These are phyloP conservation scores for Adelosebastes latens DNA, from an alignment of 2,797 vertebrate genomes.

Conservation along the genomic window DNA sequence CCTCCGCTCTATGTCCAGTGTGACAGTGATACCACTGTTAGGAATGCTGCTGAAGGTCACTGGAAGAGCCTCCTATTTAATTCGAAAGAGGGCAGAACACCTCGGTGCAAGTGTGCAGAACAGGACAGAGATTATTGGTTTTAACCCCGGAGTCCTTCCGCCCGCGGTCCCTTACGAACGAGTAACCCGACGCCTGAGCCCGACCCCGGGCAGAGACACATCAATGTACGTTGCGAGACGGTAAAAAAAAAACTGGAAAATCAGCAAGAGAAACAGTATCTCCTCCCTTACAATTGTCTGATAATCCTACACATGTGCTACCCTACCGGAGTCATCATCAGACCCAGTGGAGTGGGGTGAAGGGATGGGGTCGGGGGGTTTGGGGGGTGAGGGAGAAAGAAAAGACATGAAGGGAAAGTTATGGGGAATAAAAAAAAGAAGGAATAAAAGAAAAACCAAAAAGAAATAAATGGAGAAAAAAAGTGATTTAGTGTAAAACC, in stretches of 20 bases:
- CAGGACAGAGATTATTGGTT: conserved; percentile 58
- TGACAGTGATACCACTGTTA: not conserved
- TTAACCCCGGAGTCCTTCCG: conserved; percentile 47
- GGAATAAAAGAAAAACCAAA: not conserved
- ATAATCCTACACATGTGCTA: conserved; percentile 71
- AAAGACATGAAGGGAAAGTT: not conserved
- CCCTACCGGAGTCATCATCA: conserved; percentile 35
- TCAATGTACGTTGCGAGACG: conserved; percentile 42
- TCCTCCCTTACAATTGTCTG: conserved; percentile 45
- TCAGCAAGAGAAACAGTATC: conserved; percentile 63
- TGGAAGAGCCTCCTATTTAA: not conserved
- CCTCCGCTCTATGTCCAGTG: not conserved
- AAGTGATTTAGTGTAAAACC: conserved; percentile 18
- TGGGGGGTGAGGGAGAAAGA: not conserved
- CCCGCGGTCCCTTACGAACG: conserved; percentile 35
- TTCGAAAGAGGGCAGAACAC: conserved; percentile 24
- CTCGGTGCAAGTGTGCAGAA: conserved; percentile 43
- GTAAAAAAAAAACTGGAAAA: conserved; percentile 63
- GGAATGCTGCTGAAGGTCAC: not conserved
- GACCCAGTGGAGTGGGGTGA: not conserved
- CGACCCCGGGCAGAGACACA: conserved; percentile 11
- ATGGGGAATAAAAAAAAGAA: not conserved
- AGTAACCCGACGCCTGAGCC: conserved; percentile 59
- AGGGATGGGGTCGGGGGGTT: fast-evolving
- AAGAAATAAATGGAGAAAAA: not conserved